Evolutionary conservation across 2,888 invertebrate species (phyloP), one percentile per base, ranked within the genome.

Genomic region (Apamea sordens): DNA sequence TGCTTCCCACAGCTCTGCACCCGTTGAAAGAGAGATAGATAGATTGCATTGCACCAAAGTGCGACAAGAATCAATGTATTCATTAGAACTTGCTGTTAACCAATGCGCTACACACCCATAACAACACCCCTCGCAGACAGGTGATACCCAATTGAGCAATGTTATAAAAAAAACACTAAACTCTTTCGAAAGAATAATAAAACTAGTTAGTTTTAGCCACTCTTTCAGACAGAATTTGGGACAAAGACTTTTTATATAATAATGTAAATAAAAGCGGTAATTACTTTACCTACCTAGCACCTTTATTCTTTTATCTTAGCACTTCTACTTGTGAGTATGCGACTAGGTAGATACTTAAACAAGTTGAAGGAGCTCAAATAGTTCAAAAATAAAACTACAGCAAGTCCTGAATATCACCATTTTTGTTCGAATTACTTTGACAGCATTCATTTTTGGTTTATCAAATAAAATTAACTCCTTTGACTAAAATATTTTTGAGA

Each of bases 11-110:
- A 11, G 15, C 10, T 15, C 0, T 4, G 7, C 36, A 68, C 50
- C 50, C 47, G 13, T 67, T 50, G 68, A 18, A 50, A 13, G 67
- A 73, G 13, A 36, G 50, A 73, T n/a, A 73, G 47, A 50, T 36
- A 67, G 11, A 73, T 68, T 36, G 6, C 36, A 36, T 36, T 36
- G 36, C 36, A 36, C 36, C 36, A 36, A 36, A 36, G 36, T 36
- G 36, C 5, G 36, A 5, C 36, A 36, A 5, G 36, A 36, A 36
- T 36, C 36, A 36, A 36, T 36, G 36, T 36, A 36, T 36, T 0
- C 36, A 36, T 3, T 3, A 36, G 36, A 36, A 5, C 36, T 36
- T 36, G 36, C 36, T 36, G 36, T 36, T 36, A 5, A 36, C 36
- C 36, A 36, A 36, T 36, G 36, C 36, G 5, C 5, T 36, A 36